Evolutionary conservation across 2,888 invertebrate species (phyloP).

Genomic region (Trilocha varians): DNA sequence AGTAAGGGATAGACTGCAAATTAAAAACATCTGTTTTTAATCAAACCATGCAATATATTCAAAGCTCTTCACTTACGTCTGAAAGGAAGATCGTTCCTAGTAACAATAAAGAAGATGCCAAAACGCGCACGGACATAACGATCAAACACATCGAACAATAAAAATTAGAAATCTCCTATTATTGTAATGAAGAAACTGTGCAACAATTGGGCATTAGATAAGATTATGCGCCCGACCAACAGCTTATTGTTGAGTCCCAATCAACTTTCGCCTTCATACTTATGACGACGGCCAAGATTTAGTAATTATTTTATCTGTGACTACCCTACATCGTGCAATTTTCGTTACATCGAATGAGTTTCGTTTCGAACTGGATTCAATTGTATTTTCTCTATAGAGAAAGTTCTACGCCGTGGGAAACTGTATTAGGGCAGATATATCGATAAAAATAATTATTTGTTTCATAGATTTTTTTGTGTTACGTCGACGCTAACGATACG

Average conservation of each 20-base stretch:
- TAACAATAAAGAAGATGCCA: too few relatives aligned
- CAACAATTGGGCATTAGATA: not conserved
- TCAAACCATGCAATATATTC: too few relatives aligned
- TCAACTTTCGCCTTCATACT: not conserved
- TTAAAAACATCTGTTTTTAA: too few relatives aligned
- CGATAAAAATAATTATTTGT: too few relatives aligned
- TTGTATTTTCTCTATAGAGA: not conserved
- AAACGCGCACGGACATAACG: not conserved
- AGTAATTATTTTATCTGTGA: not conserved
- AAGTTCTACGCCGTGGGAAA: not conserved
- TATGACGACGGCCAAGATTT: not conserved
- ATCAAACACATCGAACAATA: not conserved
- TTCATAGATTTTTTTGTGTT: too few relatives aligned
- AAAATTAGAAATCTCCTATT: not conserved
- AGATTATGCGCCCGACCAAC: not conserved
- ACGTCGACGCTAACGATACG: too few relatives aligned
- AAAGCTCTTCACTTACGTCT: too few relatives aligned
- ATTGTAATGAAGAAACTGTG: not conserved
- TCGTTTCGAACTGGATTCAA: not conserved
- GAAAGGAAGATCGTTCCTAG: too few relatives aligned
- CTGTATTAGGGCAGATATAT: not conserved
- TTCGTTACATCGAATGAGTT: not conserved
- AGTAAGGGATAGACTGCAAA: too few relatives aligned
- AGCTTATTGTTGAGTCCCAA: not conserved
- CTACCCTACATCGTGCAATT: not conserved